Conservation (phyloP, 2,797 vertebrate genomes). For the Neosilurus hyrtlii region DNA sequence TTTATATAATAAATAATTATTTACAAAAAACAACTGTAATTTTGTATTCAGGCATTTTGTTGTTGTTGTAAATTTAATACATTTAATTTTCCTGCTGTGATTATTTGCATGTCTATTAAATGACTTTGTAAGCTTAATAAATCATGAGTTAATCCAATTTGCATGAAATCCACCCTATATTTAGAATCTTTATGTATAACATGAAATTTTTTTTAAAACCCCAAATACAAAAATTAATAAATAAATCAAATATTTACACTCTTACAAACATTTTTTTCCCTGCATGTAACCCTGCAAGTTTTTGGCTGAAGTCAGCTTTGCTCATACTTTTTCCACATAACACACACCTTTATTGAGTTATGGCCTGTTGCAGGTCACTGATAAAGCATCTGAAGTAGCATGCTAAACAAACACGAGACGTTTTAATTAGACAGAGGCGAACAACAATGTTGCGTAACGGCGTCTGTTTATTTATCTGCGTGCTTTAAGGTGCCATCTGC, state of each 20-base stretch:
- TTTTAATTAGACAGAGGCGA: slow-evolving; percentile 18
- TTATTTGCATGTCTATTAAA: background rate
- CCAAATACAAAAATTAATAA: no score
- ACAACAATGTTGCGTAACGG: slow-evolving; percentile 32
- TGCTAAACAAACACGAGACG: background rate
- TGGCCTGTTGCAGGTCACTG: background rate
- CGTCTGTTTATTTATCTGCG: slow-evolving; percentile 27
- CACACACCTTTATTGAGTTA: background rate
- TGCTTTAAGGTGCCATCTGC: slow-evolving; percentile 24
- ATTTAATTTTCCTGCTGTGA: background rate
- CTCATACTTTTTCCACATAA: background rate
- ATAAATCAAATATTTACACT: no score
- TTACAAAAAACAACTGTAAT: background rate
- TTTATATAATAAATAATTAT: background rate
- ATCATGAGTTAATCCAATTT: background rate
- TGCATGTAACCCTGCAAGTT: no score
- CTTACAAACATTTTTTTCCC: no score
- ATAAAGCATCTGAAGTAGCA: background rate
- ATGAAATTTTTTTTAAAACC: background rate
- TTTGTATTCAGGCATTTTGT: background rate
- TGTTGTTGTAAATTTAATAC: background rate
- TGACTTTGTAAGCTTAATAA: background rate
- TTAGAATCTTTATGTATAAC: background rate
- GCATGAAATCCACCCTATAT: background rate
- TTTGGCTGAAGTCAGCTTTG: background rate